Evolutionary conservation across 2,888 invertebrate species (phyloP), one percentile per base, ranked within the genome.

Genomic region (Folsomia manolachei): DNA sequence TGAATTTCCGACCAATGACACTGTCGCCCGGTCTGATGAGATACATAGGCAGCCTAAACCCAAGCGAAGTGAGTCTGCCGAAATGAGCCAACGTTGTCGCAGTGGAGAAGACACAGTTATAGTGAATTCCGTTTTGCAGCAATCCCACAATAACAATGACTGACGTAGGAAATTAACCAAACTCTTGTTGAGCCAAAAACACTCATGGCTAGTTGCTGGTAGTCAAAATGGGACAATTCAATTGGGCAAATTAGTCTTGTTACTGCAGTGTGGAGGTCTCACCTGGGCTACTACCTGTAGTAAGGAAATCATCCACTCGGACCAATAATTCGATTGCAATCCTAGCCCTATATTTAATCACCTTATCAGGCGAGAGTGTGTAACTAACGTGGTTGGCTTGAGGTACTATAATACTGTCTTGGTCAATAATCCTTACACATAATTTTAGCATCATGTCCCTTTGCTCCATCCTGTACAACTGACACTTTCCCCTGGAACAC

Each of bases 171-270:
- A 39, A 39, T 39, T 39, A 39, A 39, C 39, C 39, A 39, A 39
- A 39, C 39, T 39, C 39, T 39, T 39, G 39, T 39, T 39, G 39
- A 39, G 39, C 14, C 39, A 9, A 14, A 39, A 39, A 39, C 39
- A 39, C 39, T 39, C 39, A 39, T 39, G 4, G 14, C 39, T 39
- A 9, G 14, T 39, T 9, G 39, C 7, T 39, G 4, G 39, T 14
- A 39, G 39, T 39, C 60, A 60, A 19, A 60, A 62, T 23, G 62
- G 62, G 14, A 14, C 62, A 23, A 62, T 62, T 62, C 62, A 62
- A 62, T 62, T 62, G 62, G 62, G 21, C 60, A 62, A 62, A 62
- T 24, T 62, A 39, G 39, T 39, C 39, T n/a, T 14, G 39, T 39
- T 39, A 39, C 39, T 39, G 39, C 39, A 14, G 14, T 39, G 39